Conservation (phyloP, 2,113 vertebrate genomes). For the Petromus typicus region DNA sequence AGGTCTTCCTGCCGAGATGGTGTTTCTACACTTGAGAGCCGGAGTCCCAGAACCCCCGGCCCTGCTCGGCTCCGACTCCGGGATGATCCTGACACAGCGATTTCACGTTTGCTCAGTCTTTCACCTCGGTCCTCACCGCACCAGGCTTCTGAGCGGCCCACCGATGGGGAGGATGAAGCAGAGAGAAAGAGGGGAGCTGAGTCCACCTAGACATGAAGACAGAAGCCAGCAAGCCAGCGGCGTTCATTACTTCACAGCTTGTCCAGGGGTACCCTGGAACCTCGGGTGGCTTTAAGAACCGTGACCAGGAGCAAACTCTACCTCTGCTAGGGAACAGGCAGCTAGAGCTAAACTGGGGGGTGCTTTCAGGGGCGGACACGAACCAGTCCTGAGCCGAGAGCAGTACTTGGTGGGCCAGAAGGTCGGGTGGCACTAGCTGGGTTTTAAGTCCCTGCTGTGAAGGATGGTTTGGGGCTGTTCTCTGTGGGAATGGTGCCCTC, state of each 20-base stretch:
- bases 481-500: neutral
- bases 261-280: neutral
- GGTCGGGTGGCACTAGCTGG: constrained; percentile 85
- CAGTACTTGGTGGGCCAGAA: constrained; percentile 81
- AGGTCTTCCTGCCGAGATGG: neutral
- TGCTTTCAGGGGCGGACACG: accelerated
- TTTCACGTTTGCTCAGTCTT: neutral
- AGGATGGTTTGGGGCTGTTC: too few species aligned
- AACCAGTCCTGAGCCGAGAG: constrained; percentile 61
- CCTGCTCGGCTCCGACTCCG: neutral
- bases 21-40: neutral
- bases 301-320: neutral
- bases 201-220: neutral
- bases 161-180: too few species aligned
- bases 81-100: neutral
- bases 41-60: neutral
- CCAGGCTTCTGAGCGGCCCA: neutral
- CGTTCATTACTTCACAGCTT: neutral
- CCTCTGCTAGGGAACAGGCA: neutral
- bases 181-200: neutral
- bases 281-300: neutral
- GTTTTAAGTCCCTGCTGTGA: constrained; percentile 10
- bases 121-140: neutral
- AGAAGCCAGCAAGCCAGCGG: neutral
- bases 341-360: neutral